Base-by-base conservation (phyloP, 1,140 invertebrate species). In the Bombus pyrosoma region DNA sequence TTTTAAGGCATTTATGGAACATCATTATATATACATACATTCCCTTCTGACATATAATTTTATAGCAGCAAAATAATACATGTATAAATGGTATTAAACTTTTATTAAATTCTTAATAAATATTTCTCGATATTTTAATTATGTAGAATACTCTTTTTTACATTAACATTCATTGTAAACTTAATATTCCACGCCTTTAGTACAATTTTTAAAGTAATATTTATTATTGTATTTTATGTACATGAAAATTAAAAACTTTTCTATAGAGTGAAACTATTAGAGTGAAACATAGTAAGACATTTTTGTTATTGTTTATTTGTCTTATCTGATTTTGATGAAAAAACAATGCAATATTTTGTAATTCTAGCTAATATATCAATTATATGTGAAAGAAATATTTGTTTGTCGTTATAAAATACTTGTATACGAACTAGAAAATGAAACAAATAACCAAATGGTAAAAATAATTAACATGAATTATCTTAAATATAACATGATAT, bases 381-480 rank as follows among this genome's bases (percentile, higher is more conserved):
- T 18, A 15, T 9, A 66, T 8, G 2, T 18, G 15, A 15, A 71
- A 39, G 37, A 71, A 71, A 39, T 71, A 10, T 39, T 71, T 28
- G 3, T 12, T 37, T 39, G 5, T 28, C 1, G 39, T 71, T 41
- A 66, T 39, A 39, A 71, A 47, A 25, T 47, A 32, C 10, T n/a
- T 47, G 28, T 34, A 6, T 8, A 53, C 28, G 34, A 47, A 53
- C n/a, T 39, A 59, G 12, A 76, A 76, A 59, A 28, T 59, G 28
- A 76, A n/a, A 59, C n/a, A 34, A 22, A 73, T 81, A 43, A 73
- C 25, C 59, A 43, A 43, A 5, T 34, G 34, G 8, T 28, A 62
- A 74, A 59, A 74, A 34, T 25, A 82, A 82, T 74, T 53, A 12
- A 62, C 1, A 34, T 75, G 53, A 75, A 75, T 75, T 75, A 75